These are phyloP conservation scores for Mormyrus iriodes DNA, from an alignment of 2,113 vertebrate genomes.

Conservation along the genomic window DNA sequence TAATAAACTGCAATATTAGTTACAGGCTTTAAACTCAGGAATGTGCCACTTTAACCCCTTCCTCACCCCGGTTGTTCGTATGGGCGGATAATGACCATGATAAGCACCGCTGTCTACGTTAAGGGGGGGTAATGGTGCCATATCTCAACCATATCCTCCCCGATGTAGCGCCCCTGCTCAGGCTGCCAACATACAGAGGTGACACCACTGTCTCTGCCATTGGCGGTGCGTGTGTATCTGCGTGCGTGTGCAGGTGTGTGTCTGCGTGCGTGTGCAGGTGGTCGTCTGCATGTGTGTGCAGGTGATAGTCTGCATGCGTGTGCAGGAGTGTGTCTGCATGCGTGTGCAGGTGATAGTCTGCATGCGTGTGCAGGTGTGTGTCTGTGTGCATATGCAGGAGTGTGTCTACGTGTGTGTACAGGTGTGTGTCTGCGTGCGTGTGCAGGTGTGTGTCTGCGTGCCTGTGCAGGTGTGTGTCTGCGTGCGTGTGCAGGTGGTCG, in stretches of 20 bases:
- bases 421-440: not conserved
- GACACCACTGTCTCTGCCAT: not conserved
- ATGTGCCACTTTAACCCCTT: slow-evolving; percentile 49
- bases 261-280: slow-evolving; percentile 36
- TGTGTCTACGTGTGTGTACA: not conserved
- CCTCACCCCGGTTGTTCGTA: slow-evolving; percentile 32
- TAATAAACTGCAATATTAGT: slow-evolving; percentile 47
- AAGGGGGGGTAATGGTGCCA: slow-evolving; percentile 21
- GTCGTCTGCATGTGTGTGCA: slow-evolving; percentile 13
- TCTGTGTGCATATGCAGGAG: not conserved
- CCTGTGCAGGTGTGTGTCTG: not conserved
- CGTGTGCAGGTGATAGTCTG: not conserved
- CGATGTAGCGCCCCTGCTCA: not conserved
- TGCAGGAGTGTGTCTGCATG: slow-evolving; percentile 16
- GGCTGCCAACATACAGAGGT: not conserved
- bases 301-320: slow-evolving; percentile 41
- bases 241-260: slow-evolving; percentile 33
- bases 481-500: not conserved
- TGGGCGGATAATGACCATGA: not conserved
- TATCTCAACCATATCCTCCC: slow-evolving; percentile 39
- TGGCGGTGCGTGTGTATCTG: not conserved
- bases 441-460: not conserved
- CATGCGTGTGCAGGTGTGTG: not conserved
- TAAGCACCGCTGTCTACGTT: not conserved
- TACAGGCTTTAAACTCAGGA: slow-evolving; percentile 45